phyloP scores from a whole-genome alignment of 2,113 vertebrate genomes.

The Dolichotis patagonum region DNA sequence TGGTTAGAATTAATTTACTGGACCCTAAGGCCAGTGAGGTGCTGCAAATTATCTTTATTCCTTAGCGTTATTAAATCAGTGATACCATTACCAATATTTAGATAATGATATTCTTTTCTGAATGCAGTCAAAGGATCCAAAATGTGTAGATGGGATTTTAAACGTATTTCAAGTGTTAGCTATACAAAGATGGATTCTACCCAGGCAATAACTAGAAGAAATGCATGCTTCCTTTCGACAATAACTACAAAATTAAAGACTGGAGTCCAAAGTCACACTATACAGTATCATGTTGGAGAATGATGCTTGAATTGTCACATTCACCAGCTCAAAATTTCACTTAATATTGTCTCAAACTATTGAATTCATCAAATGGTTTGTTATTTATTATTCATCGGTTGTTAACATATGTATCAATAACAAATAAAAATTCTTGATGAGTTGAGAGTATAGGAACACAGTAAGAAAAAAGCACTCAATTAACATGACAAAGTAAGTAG shows the following conservation, averaged over 20 bases:
- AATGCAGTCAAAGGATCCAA: constrained; percentile 54
- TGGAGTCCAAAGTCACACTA: not conserved
- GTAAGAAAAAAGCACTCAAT: not conserved
- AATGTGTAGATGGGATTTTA: constrained; percentile 66
- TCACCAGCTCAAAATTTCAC: not conserved
- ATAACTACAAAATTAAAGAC: not conserved
- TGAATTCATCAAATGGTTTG: not conserved
- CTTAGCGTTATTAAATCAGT: constrained; percentile 67
- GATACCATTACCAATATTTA: constrained; percentile 36
- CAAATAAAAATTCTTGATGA: not conserved
- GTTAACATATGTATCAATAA: not conserved
- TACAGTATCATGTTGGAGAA: not conserved
- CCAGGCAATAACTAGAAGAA: not conserved
- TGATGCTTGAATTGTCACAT: not conserved
- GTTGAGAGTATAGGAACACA: not conserved
- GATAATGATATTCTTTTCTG: constrained; percentile 70
- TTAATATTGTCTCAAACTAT: constrained; percentile 27
- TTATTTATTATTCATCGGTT: not conserved
- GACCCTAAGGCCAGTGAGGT: constrained; percentile 68
- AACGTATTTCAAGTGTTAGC: constrained; percentile 55
- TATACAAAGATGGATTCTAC: constrained; percentile 28
- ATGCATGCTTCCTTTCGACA: no score
- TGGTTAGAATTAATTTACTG: constrained; percentile 71
- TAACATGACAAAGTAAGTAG: not conserved
- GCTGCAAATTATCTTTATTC: constrained; percentile 54